phyloP scores from a whole-genome alignment of 2,113 vertebrate species.

The Varanus komodoensis region DNA sequence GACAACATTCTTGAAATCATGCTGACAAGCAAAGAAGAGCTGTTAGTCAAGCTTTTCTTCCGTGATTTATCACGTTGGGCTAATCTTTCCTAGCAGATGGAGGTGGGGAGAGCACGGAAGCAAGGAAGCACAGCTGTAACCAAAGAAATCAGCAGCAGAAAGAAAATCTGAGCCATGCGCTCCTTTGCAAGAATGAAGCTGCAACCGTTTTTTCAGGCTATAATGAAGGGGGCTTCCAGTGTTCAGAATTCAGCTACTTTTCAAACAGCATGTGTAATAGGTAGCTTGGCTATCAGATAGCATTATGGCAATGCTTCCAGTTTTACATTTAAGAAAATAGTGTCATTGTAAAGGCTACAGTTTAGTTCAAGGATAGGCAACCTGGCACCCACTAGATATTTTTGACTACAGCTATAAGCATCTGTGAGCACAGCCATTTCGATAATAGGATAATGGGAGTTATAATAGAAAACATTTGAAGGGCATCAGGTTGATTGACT shows the following conservation, averaged over 20 bases:
- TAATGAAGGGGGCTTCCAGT: not conserved
- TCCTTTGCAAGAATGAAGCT: not conserved
- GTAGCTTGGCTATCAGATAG: not conserved
- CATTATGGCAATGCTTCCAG: not conserved
- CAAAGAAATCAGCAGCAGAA: not conserved
- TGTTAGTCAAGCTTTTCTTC: not conserved
- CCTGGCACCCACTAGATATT: too few species aligned
- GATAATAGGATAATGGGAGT: too few species aligned
- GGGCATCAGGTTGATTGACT: too few species aligned
- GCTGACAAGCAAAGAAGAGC: too few species aligned
- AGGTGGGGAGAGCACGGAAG: not conserved
- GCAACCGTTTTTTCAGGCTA: not conserved
- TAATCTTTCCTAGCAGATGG: not conserved
- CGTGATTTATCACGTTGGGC: not conserved
- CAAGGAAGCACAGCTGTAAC: not conserved
- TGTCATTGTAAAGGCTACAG: not conserved
- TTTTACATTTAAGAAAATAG: not conserved
- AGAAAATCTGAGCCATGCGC: not conserved
- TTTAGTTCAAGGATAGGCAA: too few species aligned
- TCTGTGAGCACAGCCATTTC: too few species aligned
- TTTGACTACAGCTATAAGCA: too few species aligned
- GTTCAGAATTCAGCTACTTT: not conserved
- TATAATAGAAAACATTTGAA: too few species aligned
- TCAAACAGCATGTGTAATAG: not conserved
- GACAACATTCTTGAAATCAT: not conserved